Base-by-base conservation (phyloP, 2,113 vertebrate species). In the Lynx canadensis region DNA sequence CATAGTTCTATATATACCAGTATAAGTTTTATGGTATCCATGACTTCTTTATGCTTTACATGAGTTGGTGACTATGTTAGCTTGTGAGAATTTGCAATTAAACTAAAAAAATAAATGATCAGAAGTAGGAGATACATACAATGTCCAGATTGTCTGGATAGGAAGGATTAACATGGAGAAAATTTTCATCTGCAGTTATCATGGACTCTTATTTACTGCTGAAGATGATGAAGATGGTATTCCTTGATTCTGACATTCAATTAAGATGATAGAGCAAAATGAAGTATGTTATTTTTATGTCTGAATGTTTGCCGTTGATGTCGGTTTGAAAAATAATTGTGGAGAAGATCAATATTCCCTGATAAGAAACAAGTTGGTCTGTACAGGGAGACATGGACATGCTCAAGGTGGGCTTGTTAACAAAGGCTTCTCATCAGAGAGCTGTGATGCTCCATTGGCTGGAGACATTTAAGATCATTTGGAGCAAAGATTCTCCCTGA, bases 161-260 rank as follows among this genome's bases (percentile, higher is more conserved):
- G 29, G 93, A 31, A 84, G 74, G 18, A 97, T 97, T 97, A 95
- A 96, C 41, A 74, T 50, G 11, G 73, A 38, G 2, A 74, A 12
- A 92, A 78, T 69, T 88, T 96, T 87, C 14, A 92, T 68, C 48
- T 38, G 66, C 33, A 83, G 65, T 96, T 95, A 78, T 95, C 86
- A 4, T 76, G 71, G 36, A 71, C 18, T 11, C 76, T 69, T 94
- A 84, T 95, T 97, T 88, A 76, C 50, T 96, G 82, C 92, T 80
- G 7, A 78, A 66, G 65, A 66, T 31, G 29, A 5, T 60, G 21
- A 60, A 97, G 95, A 92, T 97, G 71, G 12, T 50, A 94, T 98
- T 98, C 76, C 81, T 98, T 96, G 83, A 97, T 96, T 98, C 83
- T 97, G 97, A 92, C 38, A 66, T 66, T 95, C 33, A 95, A 79